Conservation (phyloP, 2,888 invertebrate genomes). For the Tortrix viridana region DNA sequence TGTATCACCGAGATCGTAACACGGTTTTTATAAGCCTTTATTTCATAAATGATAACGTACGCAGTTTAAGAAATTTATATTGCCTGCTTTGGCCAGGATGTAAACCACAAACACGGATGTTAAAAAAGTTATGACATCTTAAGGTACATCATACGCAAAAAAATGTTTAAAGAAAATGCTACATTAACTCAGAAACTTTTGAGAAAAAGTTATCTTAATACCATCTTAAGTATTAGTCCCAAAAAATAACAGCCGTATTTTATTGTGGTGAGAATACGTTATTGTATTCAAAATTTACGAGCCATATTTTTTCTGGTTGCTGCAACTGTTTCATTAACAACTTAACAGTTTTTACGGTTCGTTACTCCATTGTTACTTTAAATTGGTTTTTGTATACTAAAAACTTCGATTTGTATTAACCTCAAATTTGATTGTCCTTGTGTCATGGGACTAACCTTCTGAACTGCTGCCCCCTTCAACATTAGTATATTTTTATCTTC, state of each 20-base stretch:
- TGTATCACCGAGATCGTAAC: not conserved
- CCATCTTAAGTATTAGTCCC: conserved; percentile 36
- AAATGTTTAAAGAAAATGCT: conserved; percentile 21
- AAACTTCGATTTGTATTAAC: not conserved
- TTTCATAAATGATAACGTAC: not conserved
- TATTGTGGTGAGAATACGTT: conserved; percentile 44
- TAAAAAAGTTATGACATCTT: conserved; percentile 27
- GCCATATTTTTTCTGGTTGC: conserved; percentile 19
- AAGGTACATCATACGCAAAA: conserved; percentile 14
- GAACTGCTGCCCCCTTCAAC: conserved; percentile 17
- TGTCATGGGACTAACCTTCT: conserved; percentile 6
- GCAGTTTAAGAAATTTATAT: conserved; percentile 3
- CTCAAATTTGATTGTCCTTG: not conserved
- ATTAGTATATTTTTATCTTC: conserved; percentile 35
- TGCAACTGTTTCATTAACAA: conserved; percentile 28
- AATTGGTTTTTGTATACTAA: not conserved
- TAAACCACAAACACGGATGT: conserved; percentile 34
- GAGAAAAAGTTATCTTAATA: conserved; percentile 40
- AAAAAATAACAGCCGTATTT: conserved; percentile 39
- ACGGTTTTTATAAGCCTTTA: not conserved
- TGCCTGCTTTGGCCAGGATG: not conserved
- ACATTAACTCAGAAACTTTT: conserved; percentile 27
- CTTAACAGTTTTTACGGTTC: conserved; percentile 30
- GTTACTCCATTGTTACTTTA: conserved; percentile 14
- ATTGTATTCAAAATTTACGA: conserved; percentile 42